Evolutionary conservation across 1,140 invertebrate genomes (phyloP), one percentile per base, ranked within the genome.

Genomic region (Mylabris phalerata): DNA sequence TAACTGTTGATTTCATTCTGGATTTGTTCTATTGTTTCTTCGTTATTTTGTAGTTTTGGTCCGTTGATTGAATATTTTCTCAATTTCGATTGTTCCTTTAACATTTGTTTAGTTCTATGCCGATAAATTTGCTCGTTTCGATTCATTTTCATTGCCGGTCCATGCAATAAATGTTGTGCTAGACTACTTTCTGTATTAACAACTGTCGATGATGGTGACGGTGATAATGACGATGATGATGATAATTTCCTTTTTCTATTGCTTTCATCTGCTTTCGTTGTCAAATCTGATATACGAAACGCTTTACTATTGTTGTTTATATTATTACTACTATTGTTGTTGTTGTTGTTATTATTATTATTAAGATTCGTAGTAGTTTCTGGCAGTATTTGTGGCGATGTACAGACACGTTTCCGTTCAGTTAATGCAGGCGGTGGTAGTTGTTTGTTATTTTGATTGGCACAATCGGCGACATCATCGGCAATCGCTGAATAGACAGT

Each of bases 401-500:
- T 43, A 24, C 45, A 24, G 2, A 55, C 45, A 41, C 69, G 49
- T 66, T 73, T 72, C 4, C 72, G 55, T 58, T 73, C 73, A 5
- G 72, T 73, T 47, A 58, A 55, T 24, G 64, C 55, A 13, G 78
- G 77, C 41, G 66, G 52, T 7, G 75, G 71, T 48, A 79, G 57
- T 63, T 75, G 74, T 47, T 71, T 71, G 48, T 78, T 79, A 62
- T 74, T 72, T 63, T 78, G 78, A 65, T 75, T 77, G 1, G 74
- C 76, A 38, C 73, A 62, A 56, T 79, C 76, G 3, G 80, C 79
- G 45, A 79, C 76, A 67, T 79, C 79, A 73, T 92, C 91, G n/a
- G 92, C 91, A 64, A 93, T 81, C 24, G 84, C 84, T 63, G 89
- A 90, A 68, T 92, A 92, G 11, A 86, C 84, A 3, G 90, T 92